Evolutionary conservation across 64 coral and sea anemone species (phyloP), one percentile per base, ranked within the genome.

Genomic region (Montipora cactus): DNA sequence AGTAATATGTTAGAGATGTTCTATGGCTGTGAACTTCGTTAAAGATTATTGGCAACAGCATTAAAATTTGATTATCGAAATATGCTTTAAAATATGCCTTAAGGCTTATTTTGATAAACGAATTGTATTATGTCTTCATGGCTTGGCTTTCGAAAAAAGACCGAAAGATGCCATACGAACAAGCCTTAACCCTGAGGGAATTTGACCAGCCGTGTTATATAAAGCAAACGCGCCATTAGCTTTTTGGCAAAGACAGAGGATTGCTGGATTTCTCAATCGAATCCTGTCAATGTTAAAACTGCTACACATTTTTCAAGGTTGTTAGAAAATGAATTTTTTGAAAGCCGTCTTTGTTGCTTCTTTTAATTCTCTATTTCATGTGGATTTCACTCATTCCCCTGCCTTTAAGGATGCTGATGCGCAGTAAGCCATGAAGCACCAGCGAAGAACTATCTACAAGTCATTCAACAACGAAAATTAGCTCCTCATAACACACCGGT

Each of bases 61-160:
- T 2, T 47, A 48, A 37, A 82, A 50, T 78, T 78, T 86, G 62
- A 86, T 86, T 71, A 70, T 68, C 66, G 67, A n/a, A 47, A 86
- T 50, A 45, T 49, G 21, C 7, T 72, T 44, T 86, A 64, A 46
- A 86, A 86, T 86, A 16, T 18, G 71, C 62, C 66, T 86, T 37
- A 86, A 49, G 53, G 6, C 11, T 57, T 57, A 57, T 86, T 46
- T 71, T 86, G 44, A 86, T 72, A 19, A 70, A 71, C 49, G 45
- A 16, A 8, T 66, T 83, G 18, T 66, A 86, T 86, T 68, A 16
- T 82, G 67, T 68, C 67, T 16, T 68, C 37, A 37, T 37, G 37
- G 66, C 28, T 83, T 9, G 66, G 16, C 64, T 71, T 86, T 71
- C 44, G 8, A 71, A 86, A 49, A 11, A 21, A 72, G 12, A n/a